Base-by-base conservation (phyloP, 2,888 invertebrate species). In the Lycocerus yunnanus region DNA sequence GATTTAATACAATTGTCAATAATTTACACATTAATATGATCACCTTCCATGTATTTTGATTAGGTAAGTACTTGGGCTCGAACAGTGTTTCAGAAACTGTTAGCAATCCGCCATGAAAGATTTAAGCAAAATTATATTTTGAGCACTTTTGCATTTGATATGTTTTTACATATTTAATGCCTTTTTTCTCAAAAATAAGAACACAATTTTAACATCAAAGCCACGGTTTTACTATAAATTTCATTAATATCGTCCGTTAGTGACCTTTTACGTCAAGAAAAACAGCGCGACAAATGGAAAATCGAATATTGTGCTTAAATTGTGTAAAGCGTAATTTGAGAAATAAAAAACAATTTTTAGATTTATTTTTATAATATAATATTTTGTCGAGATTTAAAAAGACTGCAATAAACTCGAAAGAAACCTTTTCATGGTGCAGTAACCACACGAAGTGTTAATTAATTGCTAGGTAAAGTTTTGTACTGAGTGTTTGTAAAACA, bases 111-210 rank as follows among this genome's bases (percentile, higher is more conserved):
- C 10, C 21, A 24, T 24, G 21, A 43, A 43, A 43, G 43, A 43
- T 43, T 43, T 43, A 43, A 43, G 43, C 43, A 2, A 43, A 43
- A 43, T 43, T 43, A 43, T 43, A 43, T n/a, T n/a, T 74, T 74
- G 68, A 74, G 68, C 71, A 66, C 61, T 65, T 71, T 71, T 68
- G 71, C 71, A 74, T 67, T 43, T 74, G 74, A 71, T 74, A 74
- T 71, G 74, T 74, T 66, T 13, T 5, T 65, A 69, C 69, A 20
- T 73, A 71, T 24, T 66, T 66, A 74, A 74, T 74, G 74, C 74
- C 70, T 61, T 43, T 43, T 43, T 43, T 43, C 43, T 43, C 43
- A 43, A 43, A 43, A 43, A n/a, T 43, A 43, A 43, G 6, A n/a
- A 43, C n/a, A 43, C n/a, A 43, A 43, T 43, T 27, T 43, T 43